Evolutionary conservation across 2,113 vertebrate species (phyloP).

Genomic region (Osmerus mordax): DNA sequence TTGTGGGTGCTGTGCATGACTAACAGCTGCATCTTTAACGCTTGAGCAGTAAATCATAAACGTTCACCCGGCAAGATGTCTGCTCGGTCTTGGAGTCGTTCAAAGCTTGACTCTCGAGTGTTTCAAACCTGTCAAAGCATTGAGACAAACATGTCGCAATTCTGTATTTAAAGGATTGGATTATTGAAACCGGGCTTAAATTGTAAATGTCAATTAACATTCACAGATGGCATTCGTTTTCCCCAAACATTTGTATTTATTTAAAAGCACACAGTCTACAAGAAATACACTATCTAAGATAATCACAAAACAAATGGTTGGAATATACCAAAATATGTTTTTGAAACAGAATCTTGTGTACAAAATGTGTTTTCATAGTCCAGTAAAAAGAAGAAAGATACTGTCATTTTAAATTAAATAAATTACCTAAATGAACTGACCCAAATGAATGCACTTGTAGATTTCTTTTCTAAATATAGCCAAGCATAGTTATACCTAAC

Average conservation of each 20-base stretch:
- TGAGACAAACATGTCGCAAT: too few relatives aligned
- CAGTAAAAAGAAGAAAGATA: conserved; percentile 17
- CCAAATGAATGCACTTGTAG: conserved; percentile 7
- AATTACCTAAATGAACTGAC: conserved; percentile 37
- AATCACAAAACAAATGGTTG: conserved; percentile 40
- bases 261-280: conserved; percentile 30
- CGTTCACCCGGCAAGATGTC: not conserved
- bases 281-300: conserved; percentile 23
- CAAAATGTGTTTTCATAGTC: conserved; percentile 32
- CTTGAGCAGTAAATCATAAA: not conserved
- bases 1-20: not conserved
- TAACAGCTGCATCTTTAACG: not conserved
- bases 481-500: conserved; percentile 4
- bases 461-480: conserved; percentile 1
- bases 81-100: too few relatives aligned
- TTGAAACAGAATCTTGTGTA: conserved; percentile 20
- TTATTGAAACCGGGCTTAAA: too few relatives aligned
- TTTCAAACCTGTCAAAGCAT: too few relatives aligned
- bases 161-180: too few relatives aligned
- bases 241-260: conserved; percentile 35
- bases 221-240: not conserved
- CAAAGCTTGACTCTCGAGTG: too few relatives aligned
- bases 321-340: conserved; percentile 37
- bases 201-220: too few relatives aligned
- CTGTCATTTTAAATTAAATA: conserved; percentile 52